Evolutionary conservation across 2,797 vertebrate genomes (phyloP).

Genomic region (Corythornis leucogaster): DNA sequence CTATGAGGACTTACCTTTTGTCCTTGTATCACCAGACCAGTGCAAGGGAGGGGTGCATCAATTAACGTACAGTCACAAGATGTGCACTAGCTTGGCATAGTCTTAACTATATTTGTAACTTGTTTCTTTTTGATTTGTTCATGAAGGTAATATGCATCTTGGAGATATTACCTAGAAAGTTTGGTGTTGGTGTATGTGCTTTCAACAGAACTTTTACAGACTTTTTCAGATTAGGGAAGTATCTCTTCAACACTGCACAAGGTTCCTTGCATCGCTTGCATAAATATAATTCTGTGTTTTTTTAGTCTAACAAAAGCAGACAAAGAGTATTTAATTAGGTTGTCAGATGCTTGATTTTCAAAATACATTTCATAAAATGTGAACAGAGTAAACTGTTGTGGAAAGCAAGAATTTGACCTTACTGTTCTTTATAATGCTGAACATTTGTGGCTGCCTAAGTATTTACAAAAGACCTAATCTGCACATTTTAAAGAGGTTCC

Average conservation of each 20-base stretch:
- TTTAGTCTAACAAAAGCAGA: neutral
- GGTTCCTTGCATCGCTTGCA: neutral
- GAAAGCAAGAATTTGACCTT: neutral
- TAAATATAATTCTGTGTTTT: neutral
- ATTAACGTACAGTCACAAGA: neutral
- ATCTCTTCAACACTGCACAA: neutral
- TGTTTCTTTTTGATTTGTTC: neutral
- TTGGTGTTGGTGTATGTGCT: neutral
- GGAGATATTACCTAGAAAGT: fast-evolving
- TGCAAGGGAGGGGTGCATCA: neutral
- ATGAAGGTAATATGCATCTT: neutral
- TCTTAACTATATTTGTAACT: neutral
- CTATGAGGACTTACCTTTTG: neutral
- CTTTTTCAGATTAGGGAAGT: neutral
- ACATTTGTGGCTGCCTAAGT: neutral
- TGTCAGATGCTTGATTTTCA: neutral
- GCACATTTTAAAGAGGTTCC: neutral
- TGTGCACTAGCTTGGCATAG: neutral
- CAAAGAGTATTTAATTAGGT: neutral
- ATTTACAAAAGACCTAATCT: neutral
- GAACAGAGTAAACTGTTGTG: neutral
- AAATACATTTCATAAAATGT: neutral
- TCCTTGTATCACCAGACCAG: neutral
- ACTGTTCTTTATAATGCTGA: neutral
- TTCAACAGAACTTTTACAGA: neutral